Conservation (phyloP, 2,888 invertebrate species). For the Cheilosia scutellata region DNA sequence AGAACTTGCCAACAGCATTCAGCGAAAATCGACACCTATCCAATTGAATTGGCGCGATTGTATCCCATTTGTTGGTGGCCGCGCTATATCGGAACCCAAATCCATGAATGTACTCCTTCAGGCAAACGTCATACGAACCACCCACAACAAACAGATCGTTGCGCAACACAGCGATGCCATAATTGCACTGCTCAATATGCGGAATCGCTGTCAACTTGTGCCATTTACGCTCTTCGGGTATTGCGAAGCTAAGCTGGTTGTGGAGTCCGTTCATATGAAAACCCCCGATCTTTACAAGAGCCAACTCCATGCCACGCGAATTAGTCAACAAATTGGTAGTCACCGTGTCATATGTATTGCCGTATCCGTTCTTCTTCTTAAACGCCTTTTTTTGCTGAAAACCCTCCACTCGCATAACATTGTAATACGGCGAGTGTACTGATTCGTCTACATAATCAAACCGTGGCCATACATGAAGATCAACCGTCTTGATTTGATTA, state of each 20-base stretch:
- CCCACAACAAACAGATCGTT: slow-evolving; percentile 89
- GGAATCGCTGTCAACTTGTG: slow-evolving; percentile 88
- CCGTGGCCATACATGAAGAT: slow-evolving; percentile 41
- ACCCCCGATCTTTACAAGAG: slow-evolving; percentile 89
- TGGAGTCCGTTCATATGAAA: slow-evolving; percentile 88
- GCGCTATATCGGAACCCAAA: slow-evolving; percentile 89
- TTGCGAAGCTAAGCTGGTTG: slow-evolving; percentile 88
- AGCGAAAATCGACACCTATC: slow-evolving; percentile 88
- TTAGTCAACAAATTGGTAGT: slow-evolving; percentile 84
- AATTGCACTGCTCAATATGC: slow-evolving; percentile 90
- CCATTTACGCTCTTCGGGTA: slow-evolving; percentile 87
- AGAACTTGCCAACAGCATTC: slow-evolving; percentile 85
- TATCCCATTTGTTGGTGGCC: slow-evolving; percentile 87
- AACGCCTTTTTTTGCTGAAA: slow-evolving; percentile 42
- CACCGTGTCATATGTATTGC: slow-evolving; percentile 68
- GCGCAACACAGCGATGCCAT: slow-evolving; percentile 88
- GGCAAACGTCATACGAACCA: slow-evolving; percentile 89
- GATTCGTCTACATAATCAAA: slow-evolving; percentile 44
- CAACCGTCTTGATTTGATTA: slow-evolving; percentile 77
- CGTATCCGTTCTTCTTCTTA: slow-evolving; percentile 28
- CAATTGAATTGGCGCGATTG: slow-evolving; percentile 88
- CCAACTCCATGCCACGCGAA: slow-evolving; percentile 88
- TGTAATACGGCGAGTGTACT: slow-evolving; percentile 46
- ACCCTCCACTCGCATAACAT: slow-evolving; percentile 41
- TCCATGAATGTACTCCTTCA: slow-evolving; percentile 89